Evolutionary conservation across 2,113 vertebrate species (phyloP), one percentile per base, ranked within the genome.

Genomic region (Stictonetta naevosa): DNA sequence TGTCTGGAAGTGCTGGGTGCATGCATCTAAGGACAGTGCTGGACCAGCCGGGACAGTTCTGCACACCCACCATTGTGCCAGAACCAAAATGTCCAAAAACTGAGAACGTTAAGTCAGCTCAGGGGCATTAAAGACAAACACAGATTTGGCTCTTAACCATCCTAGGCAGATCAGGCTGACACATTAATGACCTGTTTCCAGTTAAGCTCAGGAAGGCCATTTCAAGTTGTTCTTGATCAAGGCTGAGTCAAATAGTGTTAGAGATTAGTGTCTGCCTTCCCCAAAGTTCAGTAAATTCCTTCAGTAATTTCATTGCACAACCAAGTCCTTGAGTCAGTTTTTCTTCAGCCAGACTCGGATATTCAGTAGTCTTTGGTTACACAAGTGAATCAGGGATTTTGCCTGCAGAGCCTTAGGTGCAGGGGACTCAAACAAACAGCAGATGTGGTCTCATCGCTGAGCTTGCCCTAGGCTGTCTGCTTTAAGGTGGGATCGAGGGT

Each of bases 31-130:
- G 75, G 7, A 83, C 88, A 26, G 56, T 83, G 29, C 92, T 94
- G n/a, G 80, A 52, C 63, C 88, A 94, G 80, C 79, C 74, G 4
- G 84, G 86, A 52, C 86, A 96, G 23, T 44, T 85, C 58, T 92
- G 40, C 26, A 68, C 75, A 67, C 15, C 50, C 69, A 31, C 66
- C 29, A 20, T 74, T 60, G 12, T 90, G 95, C 22, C 91, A 87
- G 40, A 96, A 95, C 95, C 93, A 64, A 21, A 68, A 59, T 11
- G 60, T 67, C 19, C 21, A 44, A 38, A 75, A 75, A 18, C 14
- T 42, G 33, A 52, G 40, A 90, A 79, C 28, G 16, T 75, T 10
- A 40, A 33, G 38, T 52, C 31, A 42, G 12, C 22, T 64, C 55
- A 52, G 12, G 3, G 4, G 13, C 68, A 22, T 80, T 63, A 5